Conservation (phyloP, 2,888 invertebrate species). For the Pyrocoelia pectoralis region DNA sequence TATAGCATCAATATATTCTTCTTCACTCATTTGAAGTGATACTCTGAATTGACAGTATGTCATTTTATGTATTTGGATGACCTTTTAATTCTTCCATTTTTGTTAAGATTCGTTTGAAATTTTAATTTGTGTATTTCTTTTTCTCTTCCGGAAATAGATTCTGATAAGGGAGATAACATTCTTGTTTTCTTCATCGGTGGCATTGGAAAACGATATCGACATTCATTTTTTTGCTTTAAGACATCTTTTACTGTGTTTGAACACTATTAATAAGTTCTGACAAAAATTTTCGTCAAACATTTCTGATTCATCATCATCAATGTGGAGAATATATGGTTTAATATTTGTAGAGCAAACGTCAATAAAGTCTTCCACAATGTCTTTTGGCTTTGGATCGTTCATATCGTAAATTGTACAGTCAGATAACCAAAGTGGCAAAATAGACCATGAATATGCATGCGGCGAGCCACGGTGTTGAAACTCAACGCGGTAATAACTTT, state of each 20-base stretch:
- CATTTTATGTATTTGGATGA: no score
- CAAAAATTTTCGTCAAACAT: not conserved
- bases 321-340: no score
- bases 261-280: not conserved
- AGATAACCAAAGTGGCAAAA: no score
- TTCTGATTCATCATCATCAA: not conserved
- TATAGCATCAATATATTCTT: not conserved
- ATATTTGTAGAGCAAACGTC: no score
- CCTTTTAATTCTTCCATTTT: not conserved
- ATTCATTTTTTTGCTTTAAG: constrained; percentile 11
- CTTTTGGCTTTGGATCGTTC: no score
- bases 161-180: not conserved
- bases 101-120: not conserved
- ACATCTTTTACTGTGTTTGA: constrained; percentile 4
- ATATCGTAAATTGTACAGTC: no score
- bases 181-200: constrained; percentile 1
- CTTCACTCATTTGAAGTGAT: not conserved
- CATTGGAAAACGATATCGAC: constrained; percentile 9
- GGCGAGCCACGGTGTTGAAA: constrained; percentile 4
- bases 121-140: not conserved
- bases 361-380: no score
- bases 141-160: not conserved
- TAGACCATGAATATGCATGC: not conserved
- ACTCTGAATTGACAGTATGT: no score
- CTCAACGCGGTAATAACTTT: constrained; percentile 9